These are phyloP conservation scores for Bhutanitis thaidina DNA, from an alignment of 2,888 invertebrate genomes.

Conservation along the genomic window DNA sequence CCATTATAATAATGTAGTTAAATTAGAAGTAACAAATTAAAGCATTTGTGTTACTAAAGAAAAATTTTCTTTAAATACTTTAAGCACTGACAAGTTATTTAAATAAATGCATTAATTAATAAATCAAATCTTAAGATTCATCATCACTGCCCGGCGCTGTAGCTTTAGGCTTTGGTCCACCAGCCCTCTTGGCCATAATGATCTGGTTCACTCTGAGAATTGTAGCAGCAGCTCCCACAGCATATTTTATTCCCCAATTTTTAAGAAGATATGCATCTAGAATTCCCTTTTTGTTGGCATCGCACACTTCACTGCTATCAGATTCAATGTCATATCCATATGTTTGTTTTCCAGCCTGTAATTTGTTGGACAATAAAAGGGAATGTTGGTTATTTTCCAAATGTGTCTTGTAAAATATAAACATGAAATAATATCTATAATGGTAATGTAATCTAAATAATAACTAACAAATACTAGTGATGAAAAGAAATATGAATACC, in stretches of 20 bases:
- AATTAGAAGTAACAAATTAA: constrained; percentile 2
- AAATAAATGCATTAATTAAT: neutral
- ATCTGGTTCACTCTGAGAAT: constrained; percentile 97
- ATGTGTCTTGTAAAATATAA: no score
- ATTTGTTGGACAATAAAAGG: neutral
- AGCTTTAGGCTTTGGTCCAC: constrained; percentile 93
- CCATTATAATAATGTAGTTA: neutral
- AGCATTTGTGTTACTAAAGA: neutral
- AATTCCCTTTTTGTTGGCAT: constrained; percentile 88
- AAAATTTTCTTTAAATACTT: no score
- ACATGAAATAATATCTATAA: no score
- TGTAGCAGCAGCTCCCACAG: constrained; percentile 94
- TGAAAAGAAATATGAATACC: constrained; percentile 39
- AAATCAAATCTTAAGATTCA: constrained; percentile 76
- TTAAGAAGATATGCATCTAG: constrained; percentile 92
- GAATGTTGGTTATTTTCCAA: no score
- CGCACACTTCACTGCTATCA: constrained; percentile 84
- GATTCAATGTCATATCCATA: constrained; percentile 94
- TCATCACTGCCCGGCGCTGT: constrained; percentile 84
- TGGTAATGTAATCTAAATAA: no score
- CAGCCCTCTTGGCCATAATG: constrained; percentile 98
- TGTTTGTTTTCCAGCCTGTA: constrained; percentile 86
- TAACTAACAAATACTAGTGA: no score
- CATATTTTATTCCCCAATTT: constrained; percentile 97
- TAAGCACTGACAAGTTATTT: neutral